Percentiles rank a stretch among this genome's conserved stretches.
These are phyloP conservation scores for Mya arenaria DNA, from an alignment of 1,140 invertebrate genomes.

Conservation along the genomic window DNA sequence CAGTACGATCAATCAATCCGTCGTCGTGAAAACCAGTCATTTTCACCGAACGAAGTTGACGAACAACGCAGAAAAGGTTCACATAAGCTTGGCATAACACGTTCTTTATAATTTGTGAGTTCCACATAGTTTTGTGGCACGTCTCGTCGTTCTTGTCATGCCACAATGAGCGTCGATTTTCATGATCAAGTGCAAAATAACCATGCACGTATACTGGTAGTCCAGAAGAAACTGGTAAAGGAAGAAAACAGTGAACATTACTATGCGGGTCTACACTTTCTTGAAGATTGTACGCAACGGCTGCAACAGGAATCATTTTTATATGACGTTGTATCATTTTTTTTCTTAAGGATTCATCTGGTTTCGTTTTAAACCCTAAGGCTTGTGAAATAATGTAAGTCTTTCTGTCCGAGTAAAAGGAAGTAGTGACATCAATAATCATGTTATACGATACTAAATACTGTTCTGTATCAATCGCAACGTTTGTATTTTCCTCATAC, in stretches of 20 bases:
- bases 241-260: constrained; percentile 75
- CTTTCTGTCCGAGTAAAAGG: background rate
- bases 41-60: background rate
- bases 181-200: constrained; percentile 76
- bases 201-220: constrained; percentile 78
- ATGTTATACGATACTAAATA: background rate
- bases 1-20: background rate
- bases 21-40: background rate
- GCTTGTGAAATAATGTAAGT: background rate
- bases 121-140: constrained; percentile 6
- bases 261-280: background rate
- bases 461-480: background rate
- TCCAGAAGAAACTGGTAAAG: constrained; percentile 71
- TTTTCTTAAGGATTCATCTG: background rate
- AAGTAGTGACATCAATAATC: background rate
- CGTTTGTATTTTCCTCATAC: background rate
- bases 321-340: constrained; percentile 23
- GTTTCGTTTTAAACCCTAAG: background rate
- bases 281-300: constrained; percentile 61
- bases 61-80: background rate
- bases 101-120: background rate
- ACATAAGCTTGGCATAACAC: constrained; percentile 13
- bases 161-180: constrained; percentile 74
- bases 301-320: constrained; percentile 69
- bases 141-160: constrained; percentile 45